Base-by-base conservation (phyloP, 1,140 invertebrate genomes). In the Caenorhabditis inopinata region DNA sequence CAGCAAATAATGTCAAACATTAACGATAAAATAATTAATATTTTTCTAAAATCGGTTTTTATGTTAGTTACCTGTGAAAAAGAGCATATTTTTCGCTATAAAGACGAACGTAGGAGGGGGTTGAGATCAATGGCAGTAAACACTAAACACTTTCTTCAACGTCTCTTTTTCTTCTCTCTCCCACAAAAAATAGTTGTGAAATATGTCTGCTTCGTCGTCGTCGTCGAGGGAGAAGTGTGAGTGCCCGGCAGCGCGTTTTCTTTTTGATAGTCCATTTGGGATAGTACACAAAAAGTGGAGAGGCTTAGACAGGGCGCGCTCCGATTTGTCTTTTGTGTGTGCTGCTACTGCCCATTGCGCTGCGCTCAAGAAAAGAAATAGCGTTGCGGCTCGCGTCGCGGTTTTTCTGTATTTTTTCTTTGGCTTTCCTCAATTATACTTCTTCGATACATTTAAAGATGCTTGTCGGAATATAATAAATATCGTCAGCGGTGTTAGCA, bases 251-350 rank as follows among this genome's bases (percentile, higher is more conserved):
- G 32, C n/a, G 58, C 58, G 58, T 68, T n/a, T 68, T n/a, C n/a
- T n/a, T n/a, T 18, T 68, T 32, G 32, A 68, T 42, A 68, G 58
- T 7, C 58, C 32, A 7, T 29, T 14, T n/a, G n/a, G 58, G 21
- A 68, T 21, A 68, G 58, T 68, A n/a, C 38, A 25, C 21, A 21
- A 38, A 38, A 16, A 3, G 9, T 18, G 38, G 58, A 68, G 25
- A n/a, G 32, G 32, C 58, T 38, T 29, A 68, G 58, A 68, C n/a
- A 68, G 32, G n/a, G 58, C 51, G 58, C 58, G 58, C 51, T 68
- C 58, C 58, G 58, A 68, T 68, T 68, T 68, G 58, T 68, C 58
- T 68, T 29, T 68, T 68, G 58, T 68, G 32, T 68, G 58, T 68
- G 58, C 58, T 68, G 58, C 58, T 68, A 32, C 58, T 68, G 38